Evolutionary conservation across 2,797 vertebrate genomes (phyloP).

Genomic region (Nyctalus aviator): DNA sequence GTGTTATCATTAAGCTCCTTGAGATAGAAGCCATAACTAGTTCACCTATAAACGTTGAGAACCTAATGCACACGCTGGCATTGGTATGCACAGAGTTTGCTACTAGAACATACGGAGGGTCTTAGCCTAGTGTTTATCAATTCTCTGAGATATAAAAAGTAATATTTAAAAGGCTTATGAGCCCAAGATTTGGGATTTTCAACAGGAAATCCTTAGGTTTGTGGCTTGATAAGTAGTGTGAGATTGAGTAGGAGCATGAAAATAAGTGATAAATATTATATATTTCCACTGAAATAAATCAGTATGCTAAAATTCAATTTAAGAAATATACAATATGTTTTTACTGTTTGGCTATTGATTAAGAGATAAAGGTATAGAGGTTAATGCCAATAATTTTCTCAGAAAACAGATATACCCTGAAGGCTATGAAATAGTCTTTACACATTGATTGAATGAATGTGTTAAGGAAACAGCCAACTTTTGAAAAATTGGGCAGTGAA

Average conservation of each 20-base stretch:
- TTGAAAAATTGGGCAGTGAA: background rate
- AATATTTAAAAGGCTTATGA: background rate
- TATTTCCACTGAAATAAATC: constrained; percentile 30
- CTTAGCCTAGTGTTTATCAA: background rate
- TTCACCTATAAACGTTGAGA: background rate
- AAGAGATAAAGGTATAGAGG: constrained; percentile 55
- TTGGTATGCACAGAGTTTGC: background rate
- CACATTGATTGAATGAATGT: background rate
- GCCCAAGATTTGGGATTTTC: background rate
- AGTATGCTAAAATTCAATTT: constrained; percentile 71
- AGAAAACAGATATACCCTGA: constrained; percentile 53
- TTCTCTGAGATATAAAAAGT: background rate
- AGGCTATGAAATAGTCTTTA: constrained; percentile 35
- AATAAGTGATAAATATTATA: constrained; percentile 14
- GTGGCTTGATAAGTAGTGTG: background rate
- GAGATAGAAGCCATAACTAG: background rate
- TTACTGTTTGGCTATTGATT: constrained; percentile 74
- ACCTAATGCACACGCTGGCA: background rate
- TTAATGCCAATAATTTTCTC: constrained; percentile 60
- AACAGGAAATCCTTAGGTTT: background rate
- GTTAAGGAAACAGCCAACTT: constrained; percentile 46
- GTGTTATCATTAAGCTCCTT: background rate
- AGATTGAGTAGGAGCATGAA: background rate
- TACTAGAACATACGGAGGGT: background rate
- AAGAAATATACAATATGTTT: constrained; percentile 70